Percentiles rank a stretch among this genome's conserved stretches.
Conservation (phyloP, 2,888 invertebrate genomes). For the Odontocerum albicorne region DNA sequence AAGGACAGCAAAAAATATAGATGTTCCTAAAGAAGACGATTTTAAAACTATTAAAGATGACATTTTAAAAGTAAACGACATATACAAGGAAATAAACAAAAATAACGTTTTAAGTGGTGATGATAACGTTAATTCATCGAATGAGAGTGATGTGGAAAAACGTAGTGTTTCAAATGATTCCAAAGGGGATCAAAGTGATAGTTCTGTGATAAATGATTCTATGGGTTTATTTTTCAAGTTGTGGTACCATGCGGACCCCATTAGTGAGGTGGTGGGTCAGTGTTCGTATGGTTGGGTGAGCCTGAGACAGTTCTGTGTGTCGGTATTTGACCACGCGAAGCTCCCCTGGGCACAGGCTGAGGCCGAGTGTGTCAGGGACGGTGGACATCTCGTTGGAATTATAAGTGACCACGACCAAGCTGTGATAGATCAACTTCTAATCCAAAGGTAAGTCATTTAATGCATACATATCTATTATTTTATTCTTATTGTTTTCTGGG, state of each 20-base stretch:
- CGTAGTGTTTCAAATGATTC: conserved; percentile 16
- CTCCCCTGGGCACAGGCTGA: conserved; percentile 70
- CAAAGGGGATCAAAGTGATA: conserved; percentile 7
- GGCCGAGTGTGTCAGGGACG: conserved; percentile 61
- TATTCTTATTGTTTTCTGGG: no score
- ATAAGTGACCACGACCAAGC: conserved; percentile 65
- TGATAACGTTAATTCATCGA: conserved; percentile 2
- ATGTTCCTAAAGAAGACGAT: conserved; percentile 13
- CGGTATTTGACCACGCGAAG: conserved; percentile 59
- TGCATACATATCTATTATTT: no score
- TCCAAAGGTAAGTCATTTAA: conserved; percentile 62
- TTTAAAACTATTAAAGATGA: conserved; percentile 13
- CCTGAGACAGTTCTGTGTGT: conserved; percentile 66
- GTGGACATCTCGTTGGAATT: conserved; percentile 71
- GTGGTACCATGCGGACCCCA: conserved; percentile 64
- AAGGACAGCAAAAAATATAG: conserved; percentile 23
- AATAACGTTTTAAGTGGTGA: conserved; percentile 11
- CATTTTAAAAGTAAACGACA: conserved; percentile 11
- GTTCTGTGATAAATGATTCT: conserved; percentile 23
- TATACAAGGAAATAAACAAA: conserved; percentile 3
- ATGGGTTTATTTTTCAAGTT: conserved; percentile 60
- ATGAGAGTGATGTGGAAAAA: conserved; percentile 16
- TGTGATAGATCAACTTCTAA: conserved; percentile 63
- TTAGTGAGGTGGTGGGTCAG: conserved; percentile 62
- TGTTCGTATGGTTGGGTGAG: conserved; percentile 75